A percentile compares a stretch with the other conserved stretches of the same genome.
Evolutionary conservation across 2,113 vertebrate species (phyloP).

Genomic region (Hydropotes inermis): DNA sequence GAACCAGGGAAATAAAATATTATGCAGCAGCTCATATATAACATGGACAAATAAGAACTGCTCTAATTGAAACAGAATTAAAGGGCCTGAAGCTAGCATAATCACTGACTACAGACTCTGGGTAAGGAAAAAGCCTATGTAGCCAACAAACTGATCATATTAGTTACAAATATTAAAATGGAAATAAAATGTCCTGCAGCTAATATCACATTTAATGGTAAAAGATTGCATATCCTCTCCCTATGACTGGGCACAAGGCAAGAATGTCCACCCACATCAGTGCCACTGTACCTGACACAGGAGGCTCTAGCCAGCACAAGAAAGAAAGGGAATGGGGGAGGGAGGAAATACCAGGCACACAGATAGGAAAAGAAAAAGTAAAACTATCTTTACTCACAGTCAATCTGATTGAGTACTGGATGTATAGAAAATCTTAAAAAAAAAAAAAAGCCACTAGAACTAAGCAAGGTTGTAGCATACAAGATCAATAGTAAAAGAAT

Average conservation of each 20-base stretch:
- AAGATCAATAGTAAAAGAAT: background rate
- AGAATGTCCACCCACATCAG: background rate
- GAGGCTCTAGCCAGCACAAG: background rate
- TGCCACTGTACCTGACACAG: background rate
- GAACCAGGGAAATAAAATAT: conserved; percentile 8
- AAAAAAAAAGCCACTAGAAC: background rate
- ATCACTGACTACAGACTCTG: conserved; percentile 13
- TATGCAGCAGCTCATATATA: background rate
- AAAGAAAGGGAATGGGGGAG: background rate
- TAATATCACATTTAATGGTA: background rate
- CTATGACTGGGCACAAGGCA: background rate
- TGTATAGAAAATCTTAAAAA: background rate
- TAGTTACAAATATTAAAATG: conserved; percentile 25
- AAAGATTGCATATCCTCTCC: background rate
- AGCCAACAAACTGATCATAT: background rate
- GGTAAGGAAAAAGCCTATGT: background rate
- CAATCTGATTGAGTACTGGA: background rate
- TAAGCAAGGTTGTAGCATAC: background rate
- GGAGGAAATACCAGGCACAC: background rate
- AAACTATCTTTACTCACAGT: background rate
- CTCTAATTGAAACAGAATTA: conserved; percentile 38
- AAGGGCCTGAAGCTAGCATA: background rate
- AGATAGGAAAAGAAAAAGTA: background rate
- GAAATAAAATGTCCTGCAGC: conserved; percentile 9
- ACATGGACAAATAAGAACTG: conserved; percentile 13